Base-by-base conservation (phyloP, 2,113 vertebrate species). In the Myotis davidii region DNA sequence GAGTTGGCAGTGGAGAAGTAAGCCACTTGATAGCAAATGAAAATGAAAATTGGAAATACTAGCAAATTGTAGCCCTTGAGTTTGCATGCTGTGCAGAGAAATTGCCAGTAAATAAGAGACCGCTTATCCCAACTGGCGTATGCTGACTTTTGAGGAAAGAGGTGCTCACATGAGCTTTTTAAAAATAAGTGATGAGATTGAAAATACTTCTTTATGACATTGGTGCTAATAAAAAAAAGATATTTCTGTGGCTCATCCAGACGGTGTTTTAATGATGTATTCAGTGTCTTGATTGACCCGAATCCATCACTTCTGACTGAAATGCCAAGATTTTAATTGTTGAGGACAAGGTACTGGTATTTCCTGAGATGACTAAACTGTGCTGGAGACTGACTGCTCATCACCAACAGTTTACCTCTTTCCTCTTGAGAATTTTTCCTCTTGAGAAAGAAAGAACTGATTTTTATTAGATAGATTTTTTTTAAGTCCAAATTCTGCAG, bases 41-140 rank as follows among this genome's bases (percentile, higher is more conserved):
- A 96, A 96, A 85, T 92, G 77, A 96, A 95, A 94, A 85, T 82
- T 79, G 37, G 11, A 96, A 95, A 79, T 88, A 73, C 29, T 65
- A 92, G 61, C 50, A 85, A 92, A 85, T 64, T 67, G 2, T 25
- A 87, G 27, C 61, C 64, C 50, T 94, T 92, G 56, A 82, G 42
- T 85, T 70, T 95, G 16, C 78, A 64, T 92, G 34, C 37, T 48
- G 21, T 73, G 50, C 69, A 72, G 29, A 94, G 87, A 67, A 86
- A 76, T 50, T 89, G 27, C 91, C 77, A 90, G 11, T 94, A 64
- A 95, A 70, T 91, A 64, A 89, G 81, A 85, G 64, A 69, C 52
- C 69, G 59, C 56, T 93, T 87, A 79, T 91, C 67, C 73, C 94
- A 85, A 84, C 42, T 79, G 59, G 72, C 48, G 82, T 92, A 76